These are phyloP conservation scores for Balaeniceps rex DNA, from an alignment of 2,113 vertebrate genomes.

Conservation along the genomic window DNA sequence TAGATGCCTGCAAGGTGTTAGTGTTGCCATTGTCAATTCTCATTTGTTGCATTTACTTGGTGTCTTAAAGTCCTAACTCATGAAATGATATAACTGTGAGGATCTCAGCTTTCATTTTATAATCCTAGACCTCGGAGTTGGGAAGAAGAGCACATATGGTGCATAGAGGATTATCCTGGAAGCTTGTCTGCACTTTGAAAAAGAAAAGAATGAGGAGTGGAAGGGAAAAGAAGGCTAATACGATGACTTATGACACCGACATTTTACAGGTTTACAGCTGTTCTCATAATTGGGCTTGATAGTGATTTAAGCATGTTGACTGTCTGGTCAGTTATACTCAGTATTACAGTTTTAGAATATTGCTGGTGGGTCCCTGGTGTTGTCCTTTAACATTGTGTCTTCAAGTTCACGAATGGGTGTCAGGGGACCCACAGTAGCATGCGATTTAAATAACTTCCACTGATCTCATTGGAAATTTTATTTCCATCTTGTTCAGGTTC, in stretches of 20 bases:
- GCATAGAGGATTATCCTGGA: background rate
- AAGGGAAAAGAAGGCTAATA: background rate
- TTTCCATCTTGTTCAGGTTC: background rate
- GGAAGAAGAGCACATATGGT: background rate
- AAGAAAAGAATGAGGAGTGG: background rate
- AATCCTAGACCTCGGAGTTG: background rate
- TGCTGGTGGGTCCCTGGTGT: background rate
- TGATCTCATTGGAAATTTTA: background rate
- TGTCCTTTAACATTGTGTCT: background rate
- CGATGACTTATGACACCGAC: background rate
- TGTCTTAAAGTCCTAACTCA: background rate
- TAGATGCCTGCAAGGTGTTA: background rate
- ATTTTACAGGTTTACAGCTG: background rate
- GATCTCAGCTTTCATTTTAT: background rate
- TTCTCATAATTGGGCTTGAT: background rate
- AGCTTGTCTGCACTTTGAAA: background rate
- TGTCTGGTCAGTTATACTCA: background rate
- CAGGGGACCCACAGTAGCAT: background rate
- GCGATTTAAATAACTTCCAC: background rate
- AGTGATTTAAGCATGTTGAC: background rate
- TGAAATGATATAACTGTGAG: background rate
- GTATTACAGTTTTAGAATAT: background rate
- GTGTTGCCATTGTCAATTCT: background rate
- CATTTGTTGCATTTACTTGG: background rate
- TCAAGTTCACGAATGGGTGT: background rate